phyloP scores from a whole-genome alignment of 1,140 invertebrate genomes.

The Pseudobourletiella spinata region DNA sequence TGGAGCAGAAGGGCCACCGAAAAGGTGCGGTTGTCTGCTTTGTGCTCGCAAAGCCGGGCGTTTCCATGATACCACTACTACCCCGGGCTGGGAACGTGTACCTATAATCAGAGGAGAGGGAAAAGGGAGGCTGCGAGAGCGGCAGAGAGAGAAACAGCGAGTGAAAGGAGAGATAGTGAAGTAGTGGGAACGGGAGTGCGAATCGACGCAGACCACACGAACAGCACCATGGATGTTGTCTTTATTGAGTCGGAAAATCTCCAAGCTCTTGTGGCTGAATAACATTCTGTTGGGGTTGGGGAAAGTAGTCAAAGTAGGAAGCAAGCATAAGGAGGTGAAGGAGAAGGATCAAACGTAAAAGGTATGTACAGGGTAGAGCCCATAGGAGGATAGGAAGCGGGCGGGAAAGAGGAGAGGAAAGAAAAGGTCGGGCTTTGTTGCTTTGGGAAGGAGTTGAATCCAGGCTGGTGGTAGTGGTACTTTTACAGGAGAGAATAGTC shows the following conservation, averaged over 20 bases:
- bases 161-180: background rate
- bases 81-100: too few species aligned
- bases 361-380: background rate
- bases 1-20: too few species aligned
- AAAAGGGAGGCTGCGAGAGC: background rate
- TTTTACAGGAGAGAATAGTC: too few species aligned
- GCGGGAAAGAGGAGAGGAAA: too few species aligned
- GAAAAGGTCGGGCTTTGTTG: too few species aligned
- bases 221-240: background rate
- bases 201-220: conserved; percentile 1
- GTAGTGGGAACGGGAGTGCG: background rate
- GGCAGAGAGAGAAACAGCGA: background rate
- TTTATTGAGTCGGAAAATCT: conserved; percentile 8
- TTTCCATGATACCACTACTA: too few species aligned
- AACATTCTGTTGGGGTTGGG: background rate
- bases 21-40: too few species aligned
- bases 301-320: background rate
- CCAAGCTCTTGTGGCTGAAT: conserved; percentile 4
- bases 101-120: background rate
- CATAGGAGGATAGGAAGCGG: too few species aligned
- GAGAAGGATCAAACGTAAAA: background rate
- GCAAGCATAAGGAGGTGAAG: background rate
- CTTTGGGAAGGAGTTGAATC: background rate
- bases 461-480: too few species aligned
- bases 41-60: too few species aligned